Evolutionary conservation across 2,888 invertebrate genomes (phyloP), one percentile per base, ranked within the genome.

Genomic region (Xanthorhoe designata): DNA sequence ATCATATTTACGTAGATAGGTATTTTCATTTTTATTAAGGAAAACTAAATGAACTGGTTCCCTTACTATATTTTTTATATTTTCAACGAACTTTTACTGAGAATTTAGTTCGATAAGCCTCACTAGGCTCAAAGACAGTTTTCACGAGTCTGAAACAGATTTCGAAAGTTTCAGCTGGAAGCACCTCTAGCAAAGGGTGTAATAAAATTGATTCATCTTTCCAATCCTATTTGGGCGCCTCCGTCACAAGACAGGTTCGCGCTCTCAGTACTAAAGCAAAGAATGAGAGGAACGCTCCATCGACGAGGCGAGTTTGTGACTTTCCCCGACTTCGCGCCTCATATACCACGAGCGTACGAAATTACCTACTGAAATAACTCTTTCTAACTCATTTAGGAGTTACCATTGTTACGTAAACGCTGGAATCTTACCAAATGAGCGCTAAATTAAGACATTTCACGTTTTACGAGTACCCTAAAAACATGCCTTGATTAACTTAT

Each of bases 381-480:
- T 82, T 81, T 78, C 79, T 81, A 79, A 82, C 83, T 82, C 81
- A 81, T 85, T 84, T 78, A 78, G 73, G 71, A 80, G 79, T 81
- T 78, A 78, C 79, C 75, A 72, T 75, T 72, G 77, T 80, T 77
- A 80, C 75, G 75, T 71, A 76, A 75, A 73, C 72, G 75, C 68
- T 70, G 80, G 73, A 79, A 79, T 83, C 75, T 78, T 73, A 75
- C 78, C 75, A 75, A 79, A 79, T 78, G 79, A 81, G 75, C 75
- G 73, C 71, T 74, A 64, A 76, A 75, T 76, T 73, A 68, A 73
- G 72, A 74, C 72, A 68, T 73, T 64, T 57, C 64, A 54, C 50
- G 72, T 70, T 75, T 69, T 70, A 77, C 72, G 75, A 68, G 70
- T 64, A 60, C 64, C 66, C 70, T 74, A 71, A 76, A 72, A 75